Base-by-base conservation (phyloP, 2,113 vertebrate genomes). In the Brienomyrus longianalis region DNA sequence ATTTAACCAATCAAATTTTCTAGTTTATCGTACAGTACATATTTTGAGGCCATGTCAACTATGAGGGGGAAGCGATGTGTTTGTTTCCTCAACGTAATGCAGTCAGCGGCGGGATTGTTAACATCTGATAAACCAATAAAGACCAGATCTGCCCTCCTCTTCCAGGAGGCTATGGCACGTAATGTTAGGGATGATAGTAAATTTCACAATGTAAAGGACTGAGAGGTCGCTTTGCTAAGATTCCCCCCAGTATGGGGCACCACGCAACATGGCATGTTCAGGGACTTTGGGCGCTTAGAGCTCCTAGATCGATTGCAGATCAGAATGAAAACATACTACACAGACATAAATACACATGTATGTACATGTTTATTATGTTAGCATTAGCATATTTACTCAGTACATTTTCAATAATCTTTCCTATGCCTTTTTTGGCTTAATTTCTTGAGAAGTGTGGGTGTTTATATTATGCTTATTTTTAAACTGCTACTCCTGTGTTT, bases 391-490 rank as follows among this genome's bases (percentile, higher is more conserved):
- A 54, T 89, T 21, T 70, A n/a, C 48, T 35, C 59, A 54, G 86
- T 23, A 17, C 35, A 52, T 89, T 89, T 89, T 83, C 35, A 83
- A 89, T 52, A 80, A 83, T 15, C 35, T 80, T 89, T 54, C 27
- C 43, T 74, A 39, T 87, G 86, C 13, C 21, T 88, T 87, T 83
- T 88, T 88, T 83, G 70, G 66, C 70, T 47, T 52, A 50, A 80
- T 52, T 54, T 83, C 74, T 89, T 83, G 50, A 21, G 51, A 45
- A 56, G 51, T 87, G 70, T 89, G 88, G 48, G 52, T 83, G 88
- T 83, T 77, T 23, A 83, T 83, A 83, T 83, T 83, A 35, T 89
- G 51, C 74, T 89, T 89, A 89, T 89, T 89, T 89, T 83, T 56
- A 89, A 83, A 52, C 11, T 88, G 87, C 11, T 89, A 43, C 88